phyloP scores from a whole-genome alignment of 2,888 invertebrate species.

The Cheilosia urbana region DNA sequence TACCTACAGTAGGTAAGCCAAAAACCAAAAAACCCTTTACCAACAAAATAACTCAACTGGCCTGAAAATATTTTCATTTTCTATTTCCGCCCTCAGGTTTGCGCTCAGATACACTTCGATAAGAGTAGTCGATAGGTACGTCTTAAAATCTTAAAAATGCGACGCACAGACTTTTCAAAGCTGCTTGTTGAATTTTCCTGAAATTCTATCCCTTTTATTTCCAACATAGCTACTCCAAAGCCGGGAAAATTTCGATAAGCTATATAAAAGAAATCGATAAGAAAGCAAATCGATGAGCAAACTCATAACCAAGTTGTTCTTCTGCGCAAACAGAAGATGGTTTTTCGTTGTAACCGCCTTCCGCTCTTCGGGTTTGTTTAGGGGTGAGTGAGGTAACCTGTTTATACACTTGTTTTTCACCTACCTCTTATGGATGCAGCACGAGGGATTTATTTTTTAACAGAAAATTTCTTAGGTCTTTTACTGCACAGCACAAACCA shows the following conservation, averaged over 20 bases:
- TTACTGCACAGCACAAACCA: not conserved
- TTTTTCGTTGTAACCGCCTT: not conserved
- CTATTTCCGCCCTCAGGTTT: not conserved
- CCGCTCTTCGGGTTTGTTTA: not conserved
- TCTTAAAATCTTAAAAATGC: not conserved
- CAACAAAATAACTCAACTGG: not conserved
- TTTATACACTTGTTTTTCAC: not conserved
- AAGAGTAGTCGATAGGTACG: not conserved
- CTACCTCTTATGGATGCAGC: not conserved
- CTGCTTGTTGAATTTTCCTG: not conserved
- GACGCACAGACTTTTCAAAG: not conserved
- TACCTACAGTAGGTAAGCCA: too few relatives aligned
- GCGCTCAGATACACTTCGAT: not conserved
- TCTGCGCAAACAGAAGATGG: not conserved
- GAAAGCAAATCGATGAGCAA: slow-evolving; percentile 51
- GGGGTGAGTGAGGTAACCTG: not conserved
- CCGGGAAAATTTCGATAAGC: not conserved
- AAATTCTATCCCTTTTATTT: not conserved
- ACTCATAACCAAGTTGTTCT: slow-evolving; percentile 36
- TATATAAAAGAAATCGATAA: slow-evolving; percentile 25
- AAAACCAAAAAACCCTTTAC: not conserved
- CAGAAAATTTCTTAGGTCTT: not conserved
- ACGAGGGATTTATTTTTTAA: not conserved
- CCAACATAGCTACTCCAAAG: not conserved
- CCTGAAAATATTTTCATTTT: not conserved